A percentile compares a stretch with the other conserved stretches of the same genome.
These are phyloP conservation scores for Lucifuga dentata DNA, from an alignment of 2,113 vertebrate species.

Conservation along the genomic window DNA sequence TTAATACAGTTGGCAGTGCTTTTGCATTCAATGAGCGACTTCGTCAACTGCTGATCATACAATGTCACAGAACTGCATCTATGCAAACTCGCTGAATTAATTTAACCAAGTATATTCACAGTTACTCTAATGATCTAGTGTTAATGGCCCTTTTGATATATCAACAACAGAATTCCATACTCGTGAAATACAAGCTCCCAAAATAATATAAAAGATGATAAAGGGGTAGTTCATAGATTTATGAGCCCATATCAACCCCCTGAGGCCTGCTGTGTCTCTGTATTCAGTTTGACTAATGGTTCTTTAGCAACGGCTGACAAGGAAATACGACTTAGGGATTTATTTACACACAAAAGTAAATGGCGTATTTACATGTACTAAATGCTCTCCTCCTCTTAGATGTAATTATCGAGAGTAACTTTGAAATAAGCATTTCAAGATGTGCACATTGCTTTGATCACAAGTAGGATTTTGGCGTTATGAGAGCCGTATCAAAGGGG, in stretches of 20 bases:
- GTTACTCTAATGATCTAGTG: constrained; percentile 13
- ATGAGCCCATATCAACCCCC: constrained; percentile 65
- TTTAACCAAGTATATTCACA: constrained; percentile 15
- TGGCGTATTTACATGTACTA: too few species aligned
- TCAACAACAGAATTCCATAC: constrained; percentile 9
- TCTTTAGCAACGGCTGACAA: constrained; percentile 46
- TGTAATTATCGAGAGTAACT: constrained; percentile 58
- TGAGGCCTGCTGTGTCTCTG: constrained; percentile 42
- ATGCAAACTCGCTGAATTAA: constrained; percentile 37
- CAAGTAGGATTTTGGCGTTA: constrained; percentile 38
- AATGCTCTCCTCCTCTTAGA: constrained; percentile 20
- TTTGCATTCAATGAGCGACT: constrained; percentile 33
- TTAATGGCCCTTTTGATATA: constrained; percentile 23
- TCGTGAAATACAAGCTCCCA: constrained; percentile 37
- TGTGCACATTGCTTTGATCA: constrained; percentile 54
- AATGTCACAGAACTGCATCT: constrained; percentile 18
- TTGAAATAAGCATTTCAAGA: constrained; percentile 39
- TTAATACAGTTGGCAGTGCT: constrained; percentile 15
- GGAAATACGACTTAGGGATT: constrained; percentile 50
- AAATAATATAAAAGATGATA: constrained; percentile 68
- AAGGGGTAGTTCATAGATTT: constrained; percentile 63
- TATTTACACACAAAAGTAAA: constrained; percentile 54
- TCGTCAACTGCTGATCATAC: constrained; percentile 27
- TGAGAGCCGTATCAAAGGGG: constrained; percentile 55
- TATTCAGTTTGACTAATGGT: constrained; percentile 65